Percentiles rank a stretch among this genome's conserved stretches.
phyloP scores from a whole-genome alignment of 2,113 vertebrate genomes.

The Heteronetta atricapilla region DNA sequence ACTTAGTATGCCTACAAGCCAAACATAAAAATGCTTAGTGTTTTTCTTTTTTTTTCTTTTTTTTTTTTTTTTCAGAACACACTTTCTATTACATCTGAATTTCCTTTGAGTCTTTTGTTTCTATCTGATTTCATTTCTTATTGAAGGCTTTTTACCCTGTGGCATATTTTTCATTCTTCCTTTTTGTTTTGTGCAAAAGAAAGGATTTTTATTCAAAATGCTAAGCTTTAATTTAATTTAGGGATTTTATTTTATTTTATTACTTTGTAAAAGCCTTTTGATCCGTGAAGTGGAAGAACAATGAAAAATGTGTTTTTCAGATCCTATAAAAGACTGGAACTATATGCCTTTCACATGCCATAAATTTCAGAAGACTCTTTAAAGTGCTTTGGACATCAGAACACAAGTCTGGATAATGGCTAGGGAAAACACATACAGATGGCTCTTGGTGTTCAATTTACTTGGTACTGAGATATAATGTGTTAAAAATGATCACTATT shows the following conservation, averaged over 20 bases:
- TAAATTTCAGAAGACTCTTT: constrained; percentile 50
- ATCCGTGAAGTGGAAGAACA: constrained; percentile 80
- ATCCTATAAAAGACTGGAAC: constrained; percentile 71
- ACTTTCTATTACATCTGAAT: constrained; percentile 29
- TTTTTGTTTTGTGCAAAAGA: constrained; percentile 65
- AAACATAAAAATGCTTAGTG: not conserved
- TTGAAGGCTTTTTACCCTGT: constrained; percentile 70
- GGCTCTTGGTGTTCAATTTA: not conserved
- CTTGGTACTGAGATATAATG: not conserved
- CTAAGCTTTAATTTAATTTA: constrained; percentile 73
- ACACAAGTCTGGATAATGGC: not conserved
- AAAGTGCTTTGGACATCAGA: constrained; percentile 18
- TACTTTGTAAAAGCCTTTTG: constrained; percentile 75
- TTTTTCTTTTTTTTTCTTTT: not conserved
- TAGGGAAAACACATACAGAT: constrained; percentile 15
- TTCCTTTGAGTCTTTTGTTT: constrained; percentile 64
- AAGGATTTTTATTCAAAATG: constrained; percentile 77
- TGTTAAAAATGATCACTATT: not conserved
- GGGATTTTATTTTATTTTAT: not conserved
- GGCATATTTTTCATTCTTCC: constrained; percentile 73
- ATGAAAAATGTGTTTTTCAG: constrained; percentile 75
- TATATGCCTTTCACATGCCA: constrained; percentile 67
- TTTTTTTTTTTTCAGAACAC: not conserved
- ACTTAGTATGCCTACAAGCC: not conserved
- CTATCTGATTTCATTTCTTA: constrained; percentile 57